Conservation (phyloP, 1,140 invertebrate species). For the Eriosoma lanigerum region DNA sequence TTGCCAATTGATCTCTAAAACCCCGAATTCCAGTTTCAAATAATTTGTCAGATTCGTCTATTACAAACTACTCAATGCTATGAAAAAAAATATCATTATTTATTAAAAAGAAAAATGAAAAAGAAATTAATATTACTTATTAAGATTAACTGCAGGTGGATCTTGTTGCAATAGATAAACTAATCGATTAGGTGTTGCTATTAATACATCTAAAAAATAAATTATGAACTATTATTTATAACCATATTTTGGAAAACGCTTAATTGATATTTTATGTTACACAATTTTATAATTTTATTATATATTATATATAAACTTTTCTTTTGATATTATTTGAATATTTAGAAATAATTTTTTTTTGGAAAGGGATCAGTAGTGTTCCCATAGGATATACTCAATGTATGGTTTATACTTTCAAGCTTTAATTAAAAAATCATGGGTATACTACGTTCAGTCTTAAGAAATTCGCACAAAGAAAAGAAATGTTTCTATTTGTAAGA, state of each 20-base stretch:
- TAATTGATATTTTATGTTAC: not conserved
- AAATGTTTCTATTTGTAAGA: too few relatives aligned
- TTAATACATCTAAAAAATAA: conserved; percentile 76
- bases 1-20: conserved; percentile 84
- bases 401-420: too few relatives aligned
- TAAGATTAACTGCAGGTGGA: conserved; percentile 70
- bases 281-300: not conserved
- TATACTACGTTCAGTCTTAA: too few relatives aligned
- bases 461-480: too few relatives aligned
- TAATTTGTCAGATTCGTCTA: conserved; percentile 94
- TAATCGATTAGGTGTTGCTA: conserved; percentile 94
- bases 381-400: too few relatives aligned
- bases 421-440: too few relatives aligned
- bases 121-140: conserved; percentile 72
- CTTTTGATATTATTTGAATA: too few relatives aligned
- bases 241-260: not conserved
- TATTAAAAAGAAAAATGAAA: conserved; percentile 43
- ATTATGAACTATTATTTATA: not conserved
- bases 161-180: conserved; percentile 87
- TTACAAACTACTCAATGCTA: conserved; percentile 85
- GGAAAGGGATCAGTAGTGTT: too few relatives aligned
- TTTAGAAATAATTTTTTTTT: too few relatives aligned
- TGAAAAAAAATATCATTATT: conserved; percentile 53
- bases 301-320: too few relatives aligned
- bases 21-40: conserved; percentile 81